Conservation (phyloP, 2,888 invertebrate genomes). For the Pristionchus japonicus region DNA sequence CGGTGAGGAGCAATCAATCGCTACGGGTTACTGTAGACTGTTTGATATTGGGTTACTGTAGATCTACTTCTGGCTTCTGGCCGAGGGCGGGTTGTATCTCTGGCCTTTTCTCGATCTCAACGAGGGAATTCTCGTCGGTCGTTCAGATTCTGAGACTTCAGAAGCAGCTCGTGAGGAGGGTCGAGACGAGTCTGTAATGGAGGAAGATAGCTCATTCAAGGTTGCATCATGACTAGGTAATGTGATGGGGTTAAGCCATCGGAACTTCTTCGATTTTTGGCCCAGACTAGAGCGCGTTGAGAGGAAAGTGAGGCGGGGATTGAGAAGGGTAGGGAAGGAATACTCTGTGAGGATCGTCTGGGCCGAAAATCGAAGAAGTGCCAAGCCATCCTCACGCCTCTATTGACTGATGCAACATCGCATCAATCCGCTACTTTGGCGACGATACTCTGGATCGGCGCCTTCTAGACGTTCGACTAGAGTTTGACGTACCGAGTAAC, state of each 20-base stretch:
- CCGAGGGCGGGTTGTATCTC: constrained; percentile 46
- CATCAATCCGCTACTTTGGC: too few relatives aligned
- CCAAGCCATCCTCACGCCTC: too few relatives aligned
- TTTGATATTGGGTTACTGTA: background rate
- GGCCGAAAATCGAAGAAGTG: background rate
- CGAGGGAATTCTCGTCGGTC: constrained; percentile 69
- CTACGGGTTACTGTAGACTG: background rate
- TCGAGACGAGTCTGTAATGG: constrained; percentile 51
- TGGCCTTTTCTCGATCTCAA: constrained; percentile 63
- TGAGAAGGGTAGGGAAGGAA: too few relatives aligned
- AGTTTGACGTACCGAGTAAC: background rate
- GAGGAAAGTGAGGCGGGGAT: too few relatives aligned
- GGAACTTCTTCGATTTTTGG: too few relatives aligned
- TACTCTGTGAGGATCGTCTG: too few relatives aligned
- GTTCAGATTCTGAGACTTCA: constrained; percentile 53
- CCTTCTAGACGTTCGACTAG: too few relatives aligned
- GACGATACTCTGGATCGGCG: too few relatives aligned
- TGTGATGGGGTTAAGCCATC: too few relatives aligned
- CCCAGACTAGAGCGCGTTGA: too few relatives aligned
- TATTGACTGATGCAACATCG: too few relatives aligned
- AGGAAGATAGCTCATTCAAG: too few relatives aligned
- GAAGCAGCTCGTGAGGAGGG: constrained; percentile 65
- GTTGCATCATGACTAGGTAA: constrained; percentile 46
- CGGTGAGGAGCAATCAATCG: constrained; percentile 20
- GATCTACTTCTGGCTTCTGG: constrained; percentile 30